phyloP scores from a whole-genome alignment of 2,888 invertebrate species.

The Pasiphila rectangulata region DNA sequence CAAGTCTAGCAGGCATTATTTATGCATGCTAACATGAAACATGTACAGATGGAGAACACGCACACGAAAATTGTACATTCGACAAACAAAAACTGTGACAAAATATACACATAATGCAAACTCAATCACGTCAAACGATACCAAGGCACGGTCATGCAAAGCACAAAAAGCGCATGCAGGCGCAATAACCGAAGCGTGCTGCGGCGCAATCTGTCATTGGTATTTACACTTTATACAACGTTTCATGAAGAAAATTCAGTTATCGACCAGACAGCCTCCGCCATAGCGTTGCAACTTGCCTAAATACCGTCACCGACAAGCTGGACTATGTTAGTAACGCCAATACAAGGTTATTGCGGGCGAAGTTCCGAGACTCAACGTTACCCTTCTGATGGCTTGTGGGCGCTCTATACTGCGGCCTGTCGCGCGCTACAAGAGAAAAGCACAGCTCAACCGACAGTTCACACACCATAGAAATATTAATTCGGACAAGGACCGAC shows the following conservation, averaged over 20 bases:
- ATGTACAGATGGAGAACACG: slow-evolving; percentile 9
- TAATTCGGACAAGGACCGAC: slow-evolving; percentile 32
- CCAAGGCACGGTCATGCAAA: slow-evolving; percentile 19
- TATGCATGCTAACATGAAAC: slow-evolving; percentile 23
- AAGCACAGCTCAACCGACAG: slow-evolving; percentile 71
- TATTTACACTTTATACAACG: slow-evolving; percentile 48
- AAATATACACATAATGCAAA: slow-evolving; percentile 15
- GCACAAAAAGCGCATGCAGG: slow-evolving; percentile 27
- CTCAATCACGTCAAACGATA: slow-evolving; percentile 19
- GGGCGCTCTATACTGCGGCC: slow-evolving; percentile 69
- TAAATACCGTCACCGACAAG: slow-evolving; percentile 69
- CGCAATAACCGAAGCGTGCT: slow-evolving; percentile 29
- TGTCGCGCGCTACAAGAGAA: slow-evolving; percentile 74
- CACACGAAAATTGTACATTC: slow-evolving; percentile 1
- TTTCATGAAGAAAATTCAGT: slow-evolving; percentile 30
- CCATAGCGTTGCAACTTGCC: slow-evolving; percentile 59
- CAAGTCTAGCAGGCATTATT: slow-evolving; percentile 27
- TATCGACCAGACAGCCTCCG: slow-evolving; percentile 54
- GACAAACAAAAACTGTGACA: slow-evolving; percentile 19
- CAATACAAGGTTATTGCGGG: slow-evolving; percentile 57
- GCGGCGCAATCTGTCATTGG: slow-evolving; percentile 50
- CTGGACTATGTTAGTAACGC: slow-evolving; percentile 63
- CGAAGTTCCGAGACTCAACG: slow-evolving; percentile 56
- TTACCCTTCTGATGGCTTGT: slow-evolving; percentile 77
- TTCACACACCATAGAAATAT: slow-evolving; percentile 55